Conservation (phyloP, 2,888 invertebrate species). For the Temnothorax unifasciatus region DNA sequence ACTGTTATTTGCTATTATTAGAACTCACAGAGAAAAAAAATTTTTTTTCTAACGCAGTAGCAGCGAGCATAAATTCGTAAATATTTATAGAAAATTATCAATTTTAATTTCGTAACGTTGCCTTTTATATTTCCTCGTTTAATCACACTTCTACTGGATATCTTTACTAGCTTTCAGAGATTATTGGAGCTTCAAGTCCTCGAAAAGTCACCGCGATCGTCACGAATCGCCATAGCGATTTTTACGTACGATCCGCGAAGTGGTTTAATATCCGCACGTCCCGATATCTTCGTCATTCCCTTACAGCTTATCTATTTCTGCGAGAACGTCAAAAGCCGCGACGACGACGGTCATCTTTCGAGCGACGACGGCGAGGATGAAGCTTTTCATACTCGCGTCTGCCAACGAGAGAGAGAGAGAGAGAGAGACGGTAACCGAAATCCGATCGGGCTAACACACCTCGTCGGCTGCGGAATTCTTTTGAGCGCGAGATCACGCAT, state of each 20-base stretch:
- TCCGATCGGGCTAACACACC: constrained; percentile 52
- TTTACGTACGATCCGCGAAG: not conserved
- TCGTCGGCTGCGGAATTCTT: constrained; percentile 47
- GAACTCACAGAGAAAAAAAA: not conserved
- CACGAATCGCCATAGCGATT: not conserved
- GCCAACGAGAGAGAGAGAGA: constrained; percentile 39
- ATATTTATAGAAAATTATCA: not conserved
- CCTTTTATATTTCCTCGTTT: not conserved
- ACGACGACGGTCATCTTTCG: constrained; percentile 39
- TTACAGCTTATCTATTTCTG: constrained; percentile 45
- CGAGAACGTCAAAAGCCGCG: constrained; percentile 34
- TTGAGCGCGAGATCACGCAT: constrained; percentile 44
- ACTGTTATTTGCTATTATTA: not conserved
- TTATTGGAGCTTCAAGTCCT: not conserved
- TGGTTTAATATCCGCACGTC: constrained; percentile 45
- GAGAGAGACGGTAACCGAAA: constrained; percentile 33
- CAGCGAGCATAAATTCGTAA: not conserved
- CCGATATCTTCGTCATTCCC: constrained; percentile 16
- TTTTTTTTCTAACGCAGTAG: no score
- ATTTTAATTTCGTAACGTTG: not conserved
- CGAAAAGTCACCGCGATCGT: not conserved
- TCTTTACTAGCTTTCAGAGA: not conserved
- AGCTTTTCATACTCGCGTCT: constrained; percentile 42
- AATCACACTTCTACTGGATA: not conserved
- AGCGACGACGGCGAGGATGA: not conserved